Evolutionary conservation across 1,140 invertebrate species (phyloP).

Genomic region (Nasonia longicornis): DNA sequence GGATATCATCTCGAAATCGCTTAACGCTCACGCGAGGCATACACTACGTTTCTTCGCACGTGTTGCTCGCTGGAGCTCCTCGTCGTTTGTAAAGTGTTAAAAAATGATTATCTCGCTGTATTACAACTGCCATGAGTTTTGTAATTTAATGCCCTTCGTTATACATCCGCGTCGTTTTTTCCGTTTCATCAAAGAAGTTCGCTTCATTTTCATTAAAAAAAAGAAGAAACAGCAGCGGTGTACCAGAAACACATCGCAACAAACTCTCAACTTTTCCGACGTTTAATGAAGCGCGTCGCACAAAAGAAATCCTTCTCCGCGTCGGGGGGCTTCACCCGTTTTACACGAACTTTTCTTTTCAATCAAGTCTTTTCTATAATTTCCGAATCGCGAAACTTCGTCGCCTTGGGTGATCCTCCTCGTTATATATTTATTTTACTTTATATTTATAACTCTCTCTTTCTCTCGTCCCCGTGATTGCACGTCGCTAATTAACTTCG

Average conservation of each 20-base stretch:
- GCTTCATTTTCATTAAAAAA: no score
- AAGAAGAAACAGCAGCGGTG: background rate
- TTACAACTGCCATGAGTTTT: no score
- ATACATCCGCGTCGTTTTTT: background rate
- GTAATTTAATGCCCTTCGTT: no score
- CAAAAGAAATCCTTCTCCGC: background rate
- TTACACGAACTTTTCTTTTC: slow-evolving; percentile 35
- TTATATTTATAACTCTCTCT: background rate
- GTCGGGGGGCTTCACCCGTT: background rate
- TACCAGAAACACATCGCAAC: no score
- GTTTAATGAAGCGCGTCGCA: background rate
- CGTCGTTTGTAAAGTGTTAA: no score
- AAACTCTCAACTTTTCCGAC: background rate
- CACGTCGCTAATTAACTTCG: background rate
- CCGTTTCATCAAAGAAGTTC: no score
- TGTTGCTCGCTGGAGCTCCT: no score
- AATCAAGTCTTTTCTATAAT: slow-evolving; percentile 21
- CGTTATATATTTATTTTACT: slow-evolving; percentile 21
- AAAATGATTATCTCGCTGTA: no score
- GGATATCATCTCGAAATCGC: no score
- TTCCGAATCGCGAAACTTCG: slow-evolving; percentile 17
- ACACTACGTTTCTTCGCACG: no score
- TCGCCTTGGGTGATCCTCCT: background rate
- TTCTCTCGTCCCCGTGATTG: background rate
- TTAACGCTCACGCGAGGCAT: no score